Percentiles rank a stretch among this genome's conserved stretches.
phyloP scores from a whole-genome alignment of 2,888 invertebrate genomes.

The Campoletis raptor region DNA sequence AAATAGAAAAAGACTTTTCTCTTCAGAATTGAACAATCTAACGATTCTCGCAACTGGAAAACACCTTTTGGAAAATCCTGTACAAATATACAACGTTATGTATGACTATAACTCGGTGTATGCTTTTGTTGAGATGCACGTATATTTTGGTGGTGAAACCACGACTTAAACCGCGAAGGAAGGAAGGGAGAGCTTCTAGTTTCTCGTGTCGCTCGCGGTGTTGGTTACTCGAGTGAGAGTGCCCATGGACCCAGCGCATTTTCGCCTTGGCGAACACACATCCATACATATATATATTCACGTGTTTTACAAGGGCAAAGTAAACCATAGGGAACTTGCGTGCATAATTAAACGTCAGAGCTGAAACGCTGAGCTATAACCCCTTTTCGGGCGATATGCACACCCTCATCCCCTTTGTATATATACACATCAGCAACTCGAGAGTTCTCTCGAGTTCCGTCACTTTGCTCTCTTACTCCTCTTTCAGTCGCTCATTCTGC shows the following conservation, averaged over 20 bases:
- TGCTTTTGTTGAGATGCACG: not conserved
- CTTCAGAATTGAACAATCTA: not conserved
- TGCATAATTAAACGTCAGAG: conserved; percentile 81
- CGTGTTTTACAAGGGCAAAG: conserved; percentile 72
- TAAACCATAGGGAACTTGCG: conserved; percentile 77
- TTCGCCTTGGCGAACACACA: conserved; percentile 26
- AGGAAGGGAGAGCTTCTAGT: conserved; percentile 48
- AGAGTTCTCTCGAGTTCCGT: conserved; percentile 48
- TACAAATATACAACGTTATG: not conserved
- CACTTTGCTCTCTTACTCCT: conserved; percentile 32
- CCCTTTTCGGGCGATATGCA: conserved; percentile 51
- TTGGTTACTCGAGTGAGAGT: conserved; percentile 55
- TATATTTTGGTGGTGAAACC: conserved; percentile 46
- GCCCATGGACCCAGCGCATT: conserved; percentile 32
- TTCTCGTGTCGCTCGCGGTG: conserved; percentile 63
- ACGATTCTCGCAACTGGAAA: not conserved
- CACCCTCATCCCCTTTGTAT: not conserved
- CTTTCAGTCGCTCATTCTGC: conserved; percentile 19
- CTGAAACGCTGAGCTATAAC: conserved; percentile 72
- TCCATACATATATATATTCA: conserved; percentile 11
- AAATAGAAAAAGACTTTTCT: not conserved
- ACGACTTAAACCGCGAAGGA: conserved; percentile 57
- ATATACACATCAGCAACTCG: conserved; percentile 12
- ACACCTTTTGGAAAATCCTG: not conserved
- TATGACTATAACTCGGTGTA: not conserved